A percentile compares a stretch with the other conserved stretches of the same genome.
Evolutionary conservation across 2,797 vertebrate genomes (phyloP).

Genomic region (Harpagifer antarcticus): DNA sequence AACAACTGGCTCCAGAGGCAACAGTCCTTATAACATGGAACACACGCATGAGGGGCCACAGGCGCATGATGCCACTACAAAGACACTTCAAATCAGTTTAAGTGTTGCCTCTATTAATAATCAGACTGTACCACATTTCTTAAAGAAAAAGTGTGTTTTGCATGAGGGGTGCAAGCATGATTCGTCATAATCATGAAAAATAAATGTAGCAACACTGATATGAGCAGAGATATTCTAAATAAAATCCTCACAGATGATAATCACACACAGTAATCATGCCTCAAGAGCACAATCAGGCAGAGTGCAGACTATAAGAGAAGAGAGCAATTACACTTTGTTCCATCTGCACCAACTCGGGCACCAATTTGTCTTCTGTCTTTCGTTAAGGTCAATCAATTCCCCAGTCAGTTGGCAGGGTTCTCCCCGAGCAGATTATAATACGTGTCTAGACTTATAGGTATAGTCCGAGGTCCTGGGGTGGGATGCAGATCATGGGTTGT

Average conservation of each 20-base stretch:
- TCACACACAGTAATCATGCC: slow-evolving; percentile 32
- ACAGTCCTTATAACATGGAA: slow-evolving; percentile 65
- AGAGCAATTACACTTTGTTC: slow-evolving; percentile 35
- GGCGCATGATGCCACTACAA: slow-evolving; percentile 26
- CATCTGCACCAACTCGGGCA: slow-evolving; percentile 18
- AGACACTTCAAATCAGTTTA: slow-evolving; percentile 21
- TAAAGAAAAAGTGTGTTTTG: slow-evolving; percentile 14
- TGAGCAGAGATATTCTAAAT: slow-evolving; percentile 9
- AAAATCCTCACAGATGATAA: slow-evolving; percentile 33
- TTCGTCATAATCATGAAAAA: slow-evolving; percentile 2
- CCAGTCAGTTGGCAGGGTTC: slow-evolving; percentile 40
- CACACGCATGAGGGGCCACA: slow-evolving; percentile 43
- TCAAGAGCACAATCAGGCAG: slow-evolving; percentile 66
- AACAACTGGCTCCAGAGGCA: slow-evolving; percentile 76
- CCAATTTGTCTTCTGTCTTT: slow-evolving; percentile 21
- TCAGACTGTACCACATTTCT: slow-evolving; percentile 9
- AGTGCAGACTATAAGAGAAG: slow-evolving; percentile 43
- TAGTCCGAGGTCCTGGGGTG: neutral
- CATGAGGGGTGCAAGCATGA: slow-evolving; percentile 3
- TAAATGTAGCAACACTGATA: slow-evolving; percentile 8
- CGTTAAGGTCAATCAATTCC: slow-evolving; percentile 50
- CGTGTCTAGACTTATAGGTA: slow-evolving; percentile 64
- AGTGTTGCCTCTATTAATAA: slow-evolving; percentile 31
- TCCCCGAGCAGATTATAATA: slow-evolving; percentile 54
- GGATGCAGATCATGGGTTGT: slow-evolving; percentile 22